Evolutionary conservation across 2,113 vertebrate genomes (phyloP).

Genomic region (Cavia aperea): DNA sequence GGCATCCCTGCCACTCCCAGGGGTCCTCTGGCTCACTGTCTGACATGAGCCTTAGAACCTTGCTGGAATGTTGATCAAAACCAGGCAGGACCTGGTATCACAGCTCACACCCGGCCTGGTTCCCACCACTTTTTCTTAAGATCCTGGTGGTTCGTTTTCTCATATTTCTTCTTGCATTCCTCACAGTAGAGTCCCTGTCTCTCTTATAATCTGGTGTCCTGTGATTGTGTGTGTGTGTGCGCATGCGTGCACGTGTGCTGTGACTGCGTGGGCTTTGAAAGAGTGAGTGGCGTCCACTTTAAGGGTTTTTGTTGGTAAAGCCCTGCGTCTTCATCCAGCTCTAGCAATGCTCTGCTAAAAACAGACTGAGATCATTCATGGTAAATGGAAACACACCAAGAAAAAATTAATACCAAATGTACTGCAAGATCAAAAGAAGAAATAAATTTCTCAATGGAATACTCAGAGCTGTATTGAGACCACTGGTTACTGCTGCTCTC

Average conservation of each 20-base stretch:
- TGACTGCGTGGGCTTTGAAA: constrained; percentile 59
- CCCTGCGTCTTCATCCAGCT: constrained; percentile 72
- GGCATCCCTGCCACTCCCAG: background rate
- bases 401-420: constrained; percentile 70
- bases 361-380: constrained; percentile 75
- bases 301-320: constrained; percentile 73
- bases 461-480: constrained; percentile 38
- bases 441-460: constrained; percentile 66
- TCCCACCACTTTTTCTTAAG: background rate
- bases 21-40: constrained; percentile 38
- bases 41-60: background rate
- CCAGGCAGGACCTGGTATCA: background rate
- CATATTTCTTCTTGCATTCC: constrained; percentile 8
- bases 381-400: constrained; percentile 67
- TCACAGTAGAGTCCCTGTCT: background rate
- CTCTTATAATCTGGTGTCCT: background rate
- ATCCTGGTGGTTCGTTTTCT: background rate
- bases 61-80: constrained; percentile 44
- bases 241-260: background rate
- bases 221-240: background rate
- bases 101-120: background rate
- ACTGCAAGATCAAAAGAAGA: constrained; percentile 67
- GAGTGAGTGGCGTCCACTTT: constrained; percentile 51
- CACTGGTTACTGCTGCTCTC: background rate
- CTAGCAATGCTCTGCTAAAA: constrained; percentile 59